Conservation (phyloP, 2,797 vertebrate species). For the Sebastes trivittatus region DNA sequence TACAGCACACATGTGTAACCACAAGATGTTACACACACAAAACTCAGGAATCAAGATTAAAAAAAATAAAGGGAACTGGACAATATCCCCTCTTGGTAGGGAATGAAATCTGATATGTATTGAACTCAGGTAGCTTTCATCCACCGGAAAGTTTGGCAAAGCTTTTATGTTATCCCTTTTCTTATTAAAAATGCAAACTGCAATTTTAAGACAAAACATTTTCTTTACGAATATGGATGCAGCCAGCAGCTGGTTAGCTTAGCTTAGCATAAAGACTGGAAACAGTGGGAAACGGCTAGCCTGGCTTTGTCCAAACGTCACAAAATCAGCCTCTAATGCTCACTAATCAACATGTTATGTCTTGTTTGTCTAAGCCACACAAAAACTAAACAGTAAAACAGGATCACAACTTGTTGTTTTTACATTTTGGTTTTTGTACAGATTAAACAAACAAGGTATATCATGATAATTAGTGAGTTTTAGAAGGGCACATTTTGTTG, state of each 20-base stretch:
- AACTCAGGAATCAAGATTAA: background rate
- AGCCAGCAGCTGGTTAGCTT: background rate
- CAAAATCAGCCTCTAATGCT: no score
- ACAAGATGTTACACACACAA: background rate
- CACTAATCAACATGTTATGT: no score
- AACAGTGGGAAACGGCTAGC: no score
- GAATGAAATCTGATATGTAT: constrained; percentile 40
- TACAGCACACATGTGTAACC: background rate
- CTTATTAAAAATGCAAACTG: background rate
- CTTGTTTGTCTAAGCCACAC: no score
- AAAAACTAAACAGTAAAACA: no score
- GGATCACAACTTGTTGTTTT: no score
- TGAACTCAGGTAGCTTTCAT: constrained; percentile 22
- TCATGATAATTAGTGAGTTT: no score
- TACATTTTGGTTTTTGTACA: no score
- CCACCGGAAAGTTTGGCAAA: constrained; percentile 29
- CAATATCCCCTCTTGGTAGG: background rate
- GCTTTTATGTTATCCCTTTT: constrained; percentile 13
- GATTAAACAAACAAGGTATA: no score
- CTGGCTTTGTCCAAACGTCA: no score
- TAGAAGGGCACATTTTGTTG: no score
- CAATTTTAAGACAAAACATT: background rate
- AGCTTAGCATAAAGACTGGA: background rate
- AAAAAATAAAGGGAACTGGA: background rate
- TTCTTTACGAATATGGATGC: background rate